Evolutionary conservation across 2,113 vertebrate species (phyloP).

Genomic region (Rhynchomys soricoides): DNA sequence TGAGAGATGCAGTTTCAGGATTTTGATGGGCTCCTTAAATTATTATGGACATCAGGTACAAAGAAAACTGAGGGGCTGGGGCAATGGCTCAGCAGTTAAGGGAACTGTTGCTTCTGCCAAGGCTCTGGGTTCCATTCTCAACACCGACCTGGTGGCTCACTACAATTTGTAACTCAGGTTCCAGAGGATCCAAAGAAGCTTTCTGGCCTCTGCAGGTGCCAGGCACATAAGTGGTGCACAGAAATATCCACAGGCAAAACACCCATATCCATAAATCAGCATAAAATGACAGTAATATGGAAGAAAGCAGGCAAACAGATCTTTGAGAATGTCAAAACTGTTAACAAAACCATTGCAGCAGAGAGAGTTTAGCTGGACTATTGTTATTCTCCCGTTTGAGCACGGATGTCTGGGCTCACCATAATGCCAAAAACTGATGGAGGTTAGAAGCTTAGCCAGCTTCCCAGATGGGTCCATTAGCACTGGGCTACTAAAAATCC

Average conservation of each 20-base stretch:
- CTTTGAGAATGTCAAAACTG: not conserved
- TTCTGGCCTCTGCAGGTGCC: not conserved
- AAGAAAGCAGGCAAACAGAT: not conserved
- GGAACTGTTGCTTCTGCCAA: not conserved
- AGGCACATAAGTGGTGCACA: not conserved
- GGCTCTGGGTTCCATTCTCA: not conserved
- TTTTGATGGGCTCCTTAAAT: not conserved
- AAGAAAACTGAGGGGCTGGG: not conserved
- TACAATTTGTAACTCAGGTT: not conserved
- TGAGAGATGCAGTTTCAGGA: not conserved
- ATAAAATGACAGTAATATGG: not conserved
- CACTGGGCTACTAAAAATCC: not conserved
- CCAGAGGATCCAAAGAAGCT: not conserved
- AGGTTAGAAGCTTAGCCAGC: not conserved
- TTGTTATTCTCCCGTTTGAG: not conserved
- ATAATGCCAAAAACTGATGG: not conserved
- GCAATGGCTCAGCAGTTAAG: not conserved
- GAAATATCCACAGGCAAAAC: not conserved
- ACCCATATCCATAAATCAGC: not conserved
- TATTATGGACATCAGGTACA: not conserved
- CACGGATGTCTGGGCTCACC: not conserved
- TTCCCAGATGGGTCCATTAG: not conserved
- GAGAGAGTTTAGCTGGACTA: constrained; percentile 33
- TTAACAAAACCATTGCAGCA: not conserved
- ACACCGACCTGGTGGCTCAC: not conserved